Evolutionary conservation across 1,140 invertebrate species (phyloP).

Genomic region (Pseudomyrmex cubaensis): DNA sequence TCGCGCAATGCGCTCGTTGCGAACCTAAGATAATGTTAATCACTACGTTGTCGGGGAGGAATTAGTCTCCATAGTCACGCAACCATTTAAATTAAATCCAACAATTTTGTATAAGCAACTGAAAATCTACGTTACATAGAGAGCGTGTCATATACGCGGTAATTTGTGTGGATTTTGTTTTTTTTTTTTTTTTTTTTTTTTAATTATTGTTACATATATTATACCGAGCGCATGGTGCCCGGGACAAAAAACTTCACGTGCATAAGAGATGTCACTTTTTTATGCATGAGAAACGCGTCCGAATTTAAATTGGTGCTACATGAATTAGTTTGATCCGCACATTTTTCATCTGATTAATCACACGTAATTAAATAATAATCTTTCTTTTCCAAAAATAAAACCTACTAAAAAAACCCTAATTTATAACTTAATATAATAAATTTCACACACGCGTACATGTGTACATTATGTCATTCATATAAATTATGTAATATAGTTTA

Average conservation of each 20-base stretch:
- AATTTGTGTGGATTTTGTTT: neutral
- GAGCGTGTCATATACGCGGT: neutral
- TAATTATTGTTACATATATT: neutral
- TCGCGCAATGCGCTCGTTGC: constrained; percentile 28
- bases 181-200: too few relatives aligned
- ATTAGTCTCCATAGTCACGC: constrained; percentile 17
- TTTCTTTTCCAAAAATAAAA: neutral
- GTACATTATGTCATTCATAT: too few relatives aligned
- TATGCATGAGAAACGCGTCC: neutral
- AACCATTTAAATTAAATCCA: constrained; percentile 33
- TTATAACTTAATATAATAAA: neutral
- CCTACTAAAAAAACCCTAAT: neutral
- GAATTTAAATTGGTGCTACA: neutral
- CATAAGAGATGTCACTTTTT: neutral
- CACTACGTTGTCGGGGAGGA: neutral
- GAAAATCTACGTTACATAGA: constrained; percentile 7
- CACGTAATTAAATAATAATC: constrained; percentile 13
- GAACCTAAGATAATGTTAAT: constrained; percentile 45
- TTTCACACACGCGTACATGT: neutral
- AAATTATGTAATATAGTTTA: too few relatives aligned
- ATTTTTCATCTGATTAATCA: constrained; percentile 6
- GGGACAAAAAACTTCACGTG: neutral
- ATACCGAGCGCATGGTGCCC: neutral
- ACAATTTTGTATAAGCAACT: neutral
- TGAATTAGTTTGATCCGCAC: neutral